These are phyloP conservation scores for Bothrops alternatus DNA, from an alignment of 2,797 vertebrate species.

Conservation along the genomic window DNA sequence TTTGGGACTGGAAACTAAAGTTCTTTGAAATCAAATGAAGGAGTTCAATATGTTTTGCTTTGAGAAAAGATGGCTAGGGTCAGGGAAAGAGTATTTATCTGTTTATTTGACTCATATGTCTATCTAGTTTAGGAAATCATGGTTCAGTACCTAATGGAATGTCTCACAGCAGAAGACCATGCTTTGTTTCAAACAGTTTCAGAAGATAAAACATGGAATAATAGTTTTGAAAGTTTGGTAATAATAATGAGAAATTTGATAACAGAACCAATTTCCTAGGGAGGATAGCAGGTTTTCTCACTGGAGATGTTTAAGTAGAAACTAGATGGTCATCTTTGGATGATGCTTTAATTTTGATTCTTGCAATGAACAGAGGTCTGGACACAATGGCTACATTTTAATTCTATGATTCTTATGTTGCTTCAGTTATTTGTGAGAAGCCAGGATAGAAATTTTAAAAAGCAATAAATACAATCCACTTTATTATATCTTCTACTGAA, in stretches of 20 bases:
- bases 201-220: neutral
- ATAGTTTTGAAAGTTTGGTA: neutral
- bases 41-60: neutral
- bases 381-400: neutral
- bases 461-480: neutral
- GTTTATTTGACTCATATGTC: neutral
- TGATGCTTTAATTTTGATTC: neutral
- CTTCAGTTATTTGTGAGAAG: neutral
- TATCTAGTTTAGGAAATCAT: neutral
- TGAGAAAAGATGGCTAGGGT: neutral
- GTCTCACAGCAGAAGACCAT: neutral
- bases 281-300: neutral
- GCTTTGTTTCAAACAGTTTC: neutral
- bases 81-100: neutral
- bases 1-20: neutral
- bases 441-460: neutral
- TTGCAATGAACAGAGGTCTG: neutral
- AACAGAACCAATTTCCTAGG: neutral
- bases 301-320: neutral
- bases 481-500: slow-evolving; percentile 37
- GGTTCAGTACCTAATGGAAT: neutral
- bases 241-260: neutral
- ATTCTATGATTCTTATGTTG: neutral
- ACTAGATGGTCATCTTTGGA: neutral
- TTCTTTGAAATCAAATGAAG: neutral